Conservation (phyloP, 2,888 invertebrate species). For the Trissoscelio sp. region DNA sequence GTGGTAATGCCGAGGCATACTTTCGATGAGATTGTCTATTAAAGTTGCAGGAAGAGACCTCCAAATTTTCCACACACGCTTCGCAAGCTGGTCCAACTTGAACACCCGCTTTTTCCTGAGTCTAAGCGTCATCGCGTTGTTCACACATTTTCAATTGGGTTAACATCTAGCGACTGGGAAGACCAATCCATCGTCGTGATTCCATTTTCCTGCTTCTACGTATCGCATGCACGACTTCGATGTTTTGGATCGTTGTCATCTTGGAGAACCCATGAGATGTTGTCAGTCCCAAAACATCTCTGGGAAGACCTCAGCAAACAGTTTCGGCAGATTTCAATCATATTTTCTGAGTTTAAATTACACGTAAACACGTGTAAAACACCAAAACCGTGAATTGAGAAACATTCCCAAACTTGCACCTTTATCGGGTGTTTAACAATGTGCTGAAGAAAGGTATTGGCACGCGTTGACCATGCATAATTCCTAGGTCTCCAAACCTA, state of each 20-base stretch:
- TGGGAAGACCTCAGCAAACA: background rate
- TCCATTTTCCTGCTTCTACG: background rate
- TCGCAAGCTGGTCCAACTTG: too few species aligned
- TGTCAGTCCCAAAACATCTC: background rate
- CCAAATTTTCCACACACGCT: too few species aligned
- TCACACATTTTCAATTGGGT: background rate
- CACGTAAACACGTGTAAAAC: background rate
- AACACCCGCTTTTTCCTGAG: too few species aligned
- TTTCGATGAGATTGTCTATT: too few species aligned
- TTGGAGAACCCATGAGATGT: background rate
- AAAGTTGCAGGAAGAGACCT: too few species aligned
- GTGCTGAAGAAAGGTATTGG: background rate
- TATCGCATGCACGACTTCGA: background rate
- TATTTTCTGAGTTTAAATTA: background rate
- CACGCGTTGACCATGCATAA: background rate
- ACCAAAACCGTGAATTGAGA: background rate
- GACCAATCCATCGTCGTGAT: background rate
- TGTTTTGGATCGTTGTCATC: background rate
- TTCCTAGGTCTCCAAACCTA: background rate
- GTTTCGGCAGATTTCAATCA: background rate
- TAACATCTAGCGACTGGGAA: background rate
- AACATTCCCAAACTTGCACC: background rate
- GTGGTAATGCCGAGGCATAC: too few species aligned
- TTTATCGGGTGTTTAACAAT: background rate
- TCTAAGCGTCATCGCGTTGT: too few species aligned